Conservation (phyloP, 1,140 invertebrate genomes). For the Orius insidiosus region DNA sequence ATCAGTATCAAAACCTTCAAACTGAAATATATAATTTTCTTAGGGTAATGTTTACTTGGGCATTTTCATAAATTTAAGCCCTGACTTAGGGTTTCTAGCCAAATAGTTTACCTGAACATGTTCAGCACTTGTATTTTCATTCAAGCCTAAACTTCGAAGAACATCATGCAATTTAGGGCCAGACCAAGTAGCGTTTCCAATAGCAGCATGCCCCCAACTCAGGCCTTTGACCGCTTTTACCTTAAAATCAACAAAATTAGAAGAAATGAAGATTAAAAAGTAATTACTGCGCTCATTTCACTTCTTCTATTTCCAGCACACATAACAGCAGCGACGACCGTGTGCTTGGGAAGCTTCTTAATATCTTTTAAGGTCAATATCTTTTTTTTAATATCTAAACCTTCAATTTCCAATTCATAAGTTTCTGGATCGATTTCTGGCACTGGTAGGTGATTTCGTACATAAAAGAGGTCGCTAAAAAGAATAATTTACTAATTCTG, state of each 20-base stretch:
- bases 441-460: conserved; percentile 94
- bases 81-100: no score
- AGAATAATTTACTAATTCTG: no score
- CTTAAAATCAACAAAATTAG: conserved; percentile 17
- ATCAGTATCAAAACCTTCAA: conserved; percentile 79
- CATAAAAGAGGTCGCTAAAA: conserved; percentile 76
- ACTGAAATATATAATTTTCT: conserved; percentile 34
- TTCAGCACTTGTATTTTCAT: conserved; percentile 38
- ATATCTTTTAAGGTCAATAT: conserved; percentile 49
- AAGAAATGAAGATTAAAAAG: not conserved
- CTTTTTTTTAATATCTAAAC: conserved; percentile 28
- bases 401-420: conserved; percentile 53
- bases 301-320: conserved; percentile 89
- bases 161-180: conserved; percentile 69
- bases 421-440: conserved; percentile 49
- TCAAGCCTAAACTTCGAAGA: conserved; percentile 42
- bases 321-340: conserved; percentile 72
- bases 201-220: conserved; percentile 73
- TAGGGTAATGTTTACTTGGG: no score
- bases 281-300: conserved; percentile 64
- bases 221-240: conserved; percentile 76
- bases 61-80: no score
- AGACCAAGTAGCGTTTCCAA: conserved; percentile 86
- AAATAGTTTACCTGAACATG: conserved; percentile 53
- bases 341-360: conserved; percentile 55